phyloP scores from a whole-genome alignment of 2,797 vertebrate species.

The Lacerta agilis region DNA sequence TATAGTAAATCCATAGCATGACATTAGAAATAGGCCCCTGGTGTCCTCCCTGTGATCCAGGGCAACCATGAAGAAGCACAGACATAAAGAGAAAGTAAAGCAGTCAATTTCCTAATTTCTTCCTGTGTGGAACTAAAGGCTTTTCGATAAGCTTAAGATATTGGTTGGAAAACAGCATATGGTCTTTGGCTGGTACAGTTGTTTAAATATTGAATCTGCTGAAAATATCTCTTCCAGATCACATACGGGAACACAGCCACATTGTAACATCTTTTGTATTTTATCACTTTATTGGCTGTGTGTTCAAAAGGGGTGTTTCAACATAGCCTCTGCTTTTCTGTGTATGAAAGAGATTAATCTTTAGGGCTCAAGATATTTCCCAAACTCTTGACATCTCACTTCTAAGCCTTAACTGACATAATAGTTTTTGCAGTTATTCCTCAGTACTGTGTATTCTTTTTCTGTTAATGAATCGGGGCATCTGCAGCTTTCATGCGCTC shows the following conservation, averaged over 20 bases:
- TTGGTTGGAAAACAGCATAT: neutral
- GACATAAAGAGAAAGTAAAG: neutral
- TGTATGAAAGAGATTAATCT: neutral
- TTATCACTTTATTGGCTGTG: neutral
- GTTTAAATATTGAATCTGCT: slow-evolving; percentile 3
- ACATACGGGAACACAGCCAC: neutral
- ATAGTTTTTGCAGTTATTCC: neutral
- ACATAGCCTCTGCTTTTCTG: neutral
- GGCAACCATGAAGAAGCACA: neutral
- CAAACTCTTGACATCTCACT: neutral
- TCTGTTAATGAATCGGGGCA: neutral
- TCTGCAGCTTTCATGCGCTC: neutral
- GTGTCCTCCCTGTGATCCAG: neutral
- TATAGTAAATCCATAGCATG: neutral
- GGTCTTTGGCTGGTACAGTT: neutral
- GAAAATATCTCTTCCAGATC: neutral
- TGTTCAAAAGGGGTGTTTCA: neutral
- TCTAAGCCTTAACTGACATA: neutral
- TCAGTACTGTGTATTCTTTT: neutral
- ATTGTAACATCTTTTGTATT: neutral
- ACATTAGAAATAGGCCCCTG: neutral
- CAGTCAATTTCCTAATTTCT: neutral
- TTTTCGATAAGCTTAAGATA: neutral
- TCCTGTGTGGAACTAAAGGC: neutral
- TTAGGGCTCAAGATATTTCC: neutral